Evolutionary conservation across 2,797 vertebrate genomes (phyloP).

Genomic region (Enteromius argenteus): DNA sequence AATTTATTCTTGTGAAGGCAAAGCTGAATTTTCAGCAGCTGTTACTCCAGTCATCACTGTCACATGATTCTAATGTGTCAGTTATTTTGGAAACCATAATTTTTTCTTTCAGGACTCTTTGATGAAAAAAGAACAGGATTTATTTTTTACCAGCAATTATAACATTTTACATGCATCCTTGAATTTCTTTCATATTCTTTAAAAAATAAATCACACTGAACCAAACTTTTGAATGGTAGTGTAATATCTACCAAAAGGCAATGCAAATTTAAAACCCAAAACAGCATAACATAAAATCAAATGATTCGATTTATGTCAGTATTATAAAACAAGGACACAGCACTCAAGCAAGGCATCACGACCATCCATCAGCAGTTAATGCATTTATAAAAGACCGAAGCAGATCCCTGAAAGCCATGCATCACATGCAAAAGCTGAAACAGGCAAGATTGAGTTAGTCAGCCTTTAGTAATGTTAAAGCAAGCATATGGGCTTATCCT

Average conservation of each 20-base stretch:
- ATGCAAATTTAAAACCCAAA: neutral
- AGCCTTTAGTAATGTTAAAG: slow-evolving; percentile 20
- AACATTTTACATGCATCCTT: neutral
- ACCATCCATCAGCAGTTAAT: slow-evolving; percentile 42
- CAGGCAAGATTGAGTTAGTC: slow-evolving; percentile 49
- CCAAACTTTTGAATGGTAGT: neutral
- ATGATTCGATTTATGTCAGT: neutral
- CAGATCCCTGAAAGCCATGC: slow-evolving; percentile 66
- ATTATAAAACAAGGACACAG: slow-evolving; percentile 25
- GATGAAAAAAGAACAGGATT: neutral
- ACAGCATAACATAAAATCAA: neutral
- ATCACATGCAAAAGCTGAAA: slow-evolving; percentile 69
- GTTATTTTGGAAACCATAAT: neutral
- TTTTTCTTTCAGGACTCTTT: neutral
- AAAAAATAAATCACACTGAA: neutral
- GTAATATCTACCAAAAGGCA: neutral
- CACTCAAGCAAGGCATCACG: slow-evolving; percentile 33
- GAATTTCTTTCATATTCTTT: neutral
- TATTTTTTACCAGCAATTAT: neutral
- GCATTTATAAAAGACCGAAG: slow-evolving; percentile 50
- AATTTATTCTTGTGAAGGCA: neutral
- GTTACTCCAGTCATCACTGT: neutral
- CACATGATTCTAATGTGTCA: too few species aligned
- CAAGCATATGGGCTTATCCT: slow-evolving; percentile 8
- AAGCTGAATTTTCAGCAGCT: neutral